Evolutionary conservation across 2,797 vertebrate genomes (phyloP), one percentile per base, ranked within the genome.

Genomic region (Anguilla anguilla): DNA sequence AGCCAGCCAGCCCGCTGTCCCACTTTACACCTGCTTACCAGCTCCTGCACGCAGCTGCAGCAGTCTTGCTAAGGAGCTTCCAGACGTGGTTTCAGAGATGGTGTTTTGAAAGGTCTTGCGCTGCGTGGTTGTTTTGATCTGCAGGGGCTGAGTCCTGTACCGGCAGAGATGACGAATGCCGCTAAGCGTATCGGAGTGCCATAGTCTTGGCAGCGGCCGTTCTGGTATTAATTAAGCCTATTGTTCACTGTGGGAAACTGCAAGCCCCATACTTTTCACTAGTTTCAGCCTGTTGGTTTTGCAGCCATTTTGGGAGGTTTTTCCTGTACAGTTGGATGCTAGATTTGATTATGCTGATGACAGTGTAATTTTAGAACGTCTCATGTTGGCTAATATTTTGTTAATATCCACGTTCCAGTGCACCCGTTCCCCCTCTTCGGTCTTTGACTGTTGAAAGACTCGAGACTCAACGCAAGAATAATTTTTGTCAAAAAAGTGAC

Each of bases 11-110:
- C 6, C 43, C 64, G 84, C 53, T 79, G 83, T 84, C 83, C 87
- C 72, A 85, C 87, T 85, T 85, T 61, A 88, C 53, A 46, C 69
- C 55, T 39, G 53, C 84, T 88, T 84, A 85, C 67, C 35, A 85
- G 87, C 67, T 77, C 84, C 69, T 28, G 49, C 51, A 35, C 22
- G 57, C 64, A 57, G 83, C 84, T 59, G 49, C 49, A 19, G 53
- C 22, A 55, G 43, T 77, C 51, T 81, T 28, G 35, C 43, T 82
- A 51, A 81, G 53, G 51, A n/a, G n/a, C n/a, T 85, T 85, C 67
- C 53, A 17, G 49, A 85, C 83, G 11, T 59, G 67, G 67, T 57
- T 74, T 55, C 69, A 57, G 51, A n/a, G 85, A 85, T n/a, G 17
- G 28, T 39, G 28, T 87, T 87, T 74, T 43, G 31, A 83, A 83